Conservation (phyloP, 2,113 vertebrate species). For the Prietella phreatophila region DNA sequence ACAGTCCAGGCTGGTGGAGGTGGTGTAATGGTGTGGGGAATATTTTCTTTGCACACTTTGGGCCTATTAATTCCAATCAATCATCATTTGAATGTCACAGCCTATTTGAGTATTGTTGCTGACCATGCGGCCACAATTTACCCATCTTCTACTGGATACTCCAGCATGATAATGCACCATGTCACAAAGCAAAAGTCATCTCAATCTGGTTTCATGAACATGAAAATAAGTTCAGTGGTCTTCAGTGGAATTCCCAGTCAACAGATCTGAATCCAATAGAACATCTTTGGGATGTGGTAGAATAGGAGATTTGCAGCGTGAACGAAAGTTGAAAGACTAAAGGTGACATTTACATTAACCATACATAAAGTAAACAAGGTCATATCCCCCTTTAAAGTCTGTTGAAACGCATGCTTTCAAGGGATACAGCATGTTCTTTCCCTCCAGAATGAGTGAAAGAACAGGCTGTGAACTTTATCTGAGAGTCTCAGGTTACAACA, state of each 20-base stretch:
- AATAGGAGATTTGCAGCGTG: neutral
- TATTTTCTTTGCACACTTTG: neutral
- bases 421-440: neutral
- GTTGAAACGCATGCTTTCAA: neutral
- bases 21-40: neutral
- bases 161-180: neutral
- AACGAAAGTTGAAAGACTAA: neutral
- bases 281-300: neutral
- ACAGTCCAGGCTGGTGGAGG: neutral
- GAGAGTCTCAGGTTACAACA: conserved; percentile 17
- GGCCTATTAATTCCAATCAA: neutral
- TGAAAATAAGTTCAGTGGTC: neutral
- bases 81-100: neutral
- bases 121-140: neutral
- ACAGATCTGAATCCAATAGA: neutral
- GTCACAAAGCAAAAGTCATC: neutral
- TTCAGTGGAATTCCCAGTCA: neutral
- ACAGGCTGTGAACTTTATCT: conserved; percentile 18
- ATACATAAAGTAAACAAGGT: neutral
- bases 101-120: neutral
- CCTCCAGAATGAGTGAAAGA: neutral
- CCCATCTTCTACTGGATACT: neutral
- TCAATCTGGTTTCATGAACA: neutral
- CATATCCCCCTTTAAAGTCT: no score
- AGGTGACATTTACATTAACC: neutral